Evolutionary conservation across 2,113 vertebrate species (phyloP).

Genomic region (Bufo bufo): DNA sequence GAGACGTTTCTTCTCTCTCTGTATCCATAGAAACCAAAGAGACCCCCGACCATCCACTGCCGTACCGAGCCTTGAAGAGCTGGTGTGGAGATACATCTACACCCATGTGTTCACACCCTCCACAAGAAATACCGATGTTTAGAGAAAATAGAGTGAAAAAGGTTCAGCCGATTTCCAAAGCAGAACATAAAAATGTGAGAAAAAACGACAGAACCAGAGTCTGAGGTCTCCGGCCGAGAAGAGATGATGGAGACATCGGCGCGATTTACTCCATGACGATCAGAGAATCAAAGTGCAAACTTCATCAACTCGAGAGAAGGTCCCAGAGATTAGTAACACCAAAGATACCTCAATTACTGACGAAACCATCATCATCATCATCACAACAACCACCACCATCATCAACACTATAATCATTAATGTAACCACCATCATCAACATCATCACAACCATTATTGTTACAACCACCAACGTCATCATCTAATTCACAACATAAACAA

Average conservation of each 20-base stretch:
- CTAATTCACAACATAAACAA: background rate
- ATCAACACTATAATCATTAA: too few relatives aligned
- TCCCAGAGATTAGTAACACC: background rate
- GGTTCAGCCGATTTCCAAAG: conserved; percentile 64
- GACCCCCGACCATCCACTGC: conserved; percentile 67
- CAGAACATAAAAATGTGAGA: conserved; percentile 61
- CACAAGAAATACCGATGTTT: conserved; percentile 67
- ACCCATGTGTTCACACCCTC: conserved; percentile 66
- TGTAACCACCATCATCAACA: background rate
- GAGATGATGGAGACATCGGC: too few relatives aligned
- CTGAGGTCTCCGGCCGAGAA: too few relatives aligned
- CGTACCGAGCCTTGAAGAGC: conserved; percentile 58
- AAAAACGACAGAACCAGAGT: too few relatives aligned
- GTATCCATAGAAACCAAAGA: conserved; percentile 69
- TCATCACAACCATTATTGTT: background rate
- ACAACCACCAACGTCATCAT: conserved; percentile 4
- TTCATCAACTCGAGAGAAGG: background rate
- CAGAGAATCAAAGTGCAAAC: conserved; percentile 29
- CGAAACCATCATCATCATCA: background rate
- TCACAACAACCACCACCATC: background rate
- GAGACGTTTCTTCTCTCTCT: conserved; percentile 61
- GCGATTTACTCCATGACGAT: conserved; percentile 1
- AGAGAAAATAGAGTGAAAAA: conserved; percentile 16
- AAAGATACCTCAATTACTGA: background rate
- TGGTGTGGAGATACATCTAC: conserved; percentile 60